Conservation (phyloP, 2,888 invertebrate species). For the Apotomis betuletana region DNA sequence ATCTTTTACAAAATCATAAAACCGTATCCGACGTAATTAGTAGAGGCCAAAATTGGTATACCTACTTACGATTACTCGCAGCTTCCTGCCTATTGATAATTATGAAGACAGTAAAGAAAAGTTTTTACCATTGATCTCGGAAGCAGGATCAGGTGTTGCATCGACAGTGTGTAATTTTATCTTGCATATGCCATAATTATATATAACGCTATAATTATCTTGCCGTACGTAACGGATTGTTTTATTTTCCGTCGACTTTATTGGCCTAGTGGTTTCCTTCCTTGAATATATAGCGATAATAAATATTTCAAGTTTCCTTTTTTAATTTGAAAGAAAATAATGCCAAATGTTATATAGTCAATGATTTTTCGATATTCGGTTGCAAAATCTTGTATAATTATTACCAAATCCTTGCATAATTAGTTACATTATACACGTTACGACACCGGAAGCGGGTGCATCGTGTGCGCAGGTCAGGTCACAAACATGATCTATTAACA, state of each 20-base stretch:
- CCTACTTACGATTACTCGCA: not conserved
- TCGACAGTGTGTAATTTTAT: slow-evolving; percentile 22
- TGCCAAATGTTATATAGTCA: not conserved
- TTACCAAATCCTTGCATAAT: slow-evolving; percentile 40
- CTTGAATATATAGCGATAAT: not conserved
- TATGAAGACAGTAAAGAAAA: not conserved
- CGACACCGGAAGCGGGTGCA: slow-evolving; percentile 47
- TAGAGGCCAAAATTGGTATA: not conserved
- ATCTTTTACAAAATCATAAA: too few species aligned
- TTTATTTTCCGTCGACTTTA: not conserved
- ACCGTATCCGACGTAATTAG: too few species aligned
- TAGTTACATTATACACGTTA: slow-evolving; percentile 35
- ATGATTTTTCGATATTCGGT: slow-evolving; percentile 20
- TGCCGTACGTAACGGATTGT: slow-evolving; percentile 6
- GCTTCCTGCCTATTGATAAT: slow-evolving; percentile 12
- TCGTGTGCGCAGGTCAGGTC: slow-evolving; percentile 44
- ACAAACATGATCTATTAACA: slow-evolving; percentile 44
- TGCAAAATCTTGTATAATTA: slow-evolving; percentile 22
- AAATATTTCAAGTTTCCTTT: not conserved
- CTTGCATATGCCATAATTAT: slow-evolving; percentile 24
- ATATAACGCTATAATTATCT: slow-evolving; percentile 14
- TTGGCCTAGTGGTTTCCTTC: slow-evolving; percentile 19
- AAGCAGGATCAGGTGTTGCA: slow-evolving; percentile 17
- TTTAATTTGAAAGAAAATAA: not conserved
- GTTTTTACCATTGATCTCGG: slow-evolving; percentile 31